A percentile compares a stretch with the other conserved stretches of the same genome.
These are phyloP conservation scores for Thymelicus acteon DNA, from an alignment of 2,888 invertebrate species.

Conservation along the genomic window DNA sequence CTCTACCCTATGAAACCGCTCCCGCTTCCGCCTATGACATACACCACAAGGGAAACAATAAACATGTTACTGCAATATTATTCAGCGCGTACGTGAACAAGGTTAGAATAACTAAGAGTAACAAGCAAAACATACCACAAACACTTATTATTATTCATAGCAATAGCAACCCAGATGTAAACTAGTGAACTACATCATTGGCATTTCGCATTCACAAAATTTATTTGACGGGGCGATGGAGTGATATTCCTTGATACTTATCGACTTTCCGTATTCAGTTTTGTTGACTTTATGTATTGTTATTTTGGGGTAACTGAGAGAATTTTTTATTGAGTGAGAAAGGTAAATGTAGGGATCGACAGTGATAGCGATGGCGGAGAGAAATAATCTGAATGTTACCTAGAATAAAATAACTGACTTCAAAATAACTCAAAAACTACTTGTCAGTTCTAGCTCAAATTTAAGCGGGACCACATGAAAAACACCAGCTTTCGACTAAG, in stretches of 20 bases:
- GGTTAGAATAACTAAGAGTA: constrained; percentile 37
- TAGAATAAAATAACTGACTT: too few relatives aligned
- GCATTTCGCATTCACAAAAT: neutral
- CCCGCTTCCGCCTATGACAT: constrained; percentile 36
- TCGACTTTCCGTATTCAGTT: neutral
- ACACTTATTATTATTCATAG: constrained; percentile 38
- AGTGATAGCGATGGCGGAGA: too few relatives aligned
- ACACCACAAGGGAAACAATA: constrained; percentile 38
- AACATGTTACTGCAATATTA: constrained; percentile 44
- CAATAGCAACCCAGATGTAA: neutral
- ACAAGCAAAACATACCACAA: constrained; percentile 32
- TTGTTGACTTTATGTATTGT: neutral
- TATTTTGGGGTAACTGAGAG: neutral
- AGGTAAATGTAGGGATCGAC: too few relatives aligned
- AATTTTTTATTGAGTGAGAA: neutral
- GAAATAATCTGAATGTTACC: too few relatives aligned
- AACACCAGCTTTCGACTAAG: too few relatives aligned
- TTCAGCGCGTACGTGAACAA: constrained; percentile 44
- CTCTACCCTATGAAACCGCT: constrained; percentile 1
- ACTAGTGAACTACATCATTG: constrained; percentile 9
- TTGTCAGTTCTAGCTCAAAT: too few relatives aligned
- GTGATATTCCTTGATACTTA: constrained; percentile 2
- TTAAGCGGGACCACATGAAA: too few relatives aligned
- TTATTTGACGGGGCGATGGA: neutral
- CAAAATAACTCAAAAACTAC: too few relatives aligned